Percentiles rank a stretch among this genome's conserved stretches.
These are phyloP conservation scores for Ormyrus pomaceus DNA, from an alignment of 2,888 invertebrate species.

Conservation along the genomic window DNA sequence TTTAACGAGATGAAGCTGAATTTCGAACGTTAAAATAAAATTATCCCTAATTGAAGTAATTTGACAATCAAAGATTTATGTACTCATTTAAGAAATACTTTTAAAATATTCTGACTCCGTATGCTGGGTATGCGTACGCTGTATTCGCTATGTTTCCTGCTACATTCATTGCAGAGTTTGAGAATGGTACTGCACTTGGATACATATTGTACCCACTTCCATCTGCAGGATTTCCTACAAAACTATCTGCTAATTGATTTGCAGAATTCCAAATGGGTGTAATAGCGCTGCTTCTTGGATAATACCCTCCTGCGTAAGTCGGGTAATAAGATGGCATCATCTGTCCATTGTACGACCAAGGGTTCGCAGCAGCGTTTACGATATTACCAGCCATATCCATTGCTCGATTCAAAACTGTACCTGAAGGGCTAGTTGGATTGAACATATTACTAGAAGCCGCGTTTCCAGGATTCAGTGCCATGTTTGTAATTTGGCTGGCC, in stretches of 20 bases:
- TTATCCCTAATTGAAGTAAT: no score
- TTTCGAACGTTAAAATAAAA: no score
- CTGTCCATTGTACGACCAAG: no score
- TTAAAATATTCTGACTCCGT: background rate
- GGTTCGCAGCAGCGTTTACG: no score
- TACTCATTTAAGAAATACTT: no score
- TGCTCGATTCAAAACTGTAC: background rate
- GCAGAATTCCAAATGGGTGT: constrained; percentile 14
- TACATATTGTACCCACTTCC: no score
- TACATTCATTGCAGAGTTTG: constrained; percentile 1
- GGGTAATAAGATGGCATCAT: background rate
- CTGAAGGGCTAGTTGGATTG: background rate
- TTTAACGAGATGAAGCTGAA: no score
- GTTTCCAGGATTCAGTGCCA: constrained; percentile 3
- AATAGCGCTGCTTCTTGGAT: background rate
- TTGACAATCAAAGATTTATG: no score
- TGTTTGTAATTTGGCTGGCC: constrained; percentile 9
- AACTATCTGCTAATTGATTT: constrained; percentile 8
- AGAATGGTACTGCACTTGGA: no score
- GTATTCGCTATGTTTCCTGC: background rate
- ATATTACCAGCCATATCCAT: no score
- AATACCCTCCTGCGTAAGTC: constrained; percentile 12
- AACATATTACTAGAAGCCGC: background rate
- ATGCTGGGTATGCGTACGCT: background rate
- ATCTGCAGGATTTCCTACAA: background rate